Evolutionary conservation across 2,888 invertebrate species (phyloP).

Genomic region (Conus canariensis): DNA sequence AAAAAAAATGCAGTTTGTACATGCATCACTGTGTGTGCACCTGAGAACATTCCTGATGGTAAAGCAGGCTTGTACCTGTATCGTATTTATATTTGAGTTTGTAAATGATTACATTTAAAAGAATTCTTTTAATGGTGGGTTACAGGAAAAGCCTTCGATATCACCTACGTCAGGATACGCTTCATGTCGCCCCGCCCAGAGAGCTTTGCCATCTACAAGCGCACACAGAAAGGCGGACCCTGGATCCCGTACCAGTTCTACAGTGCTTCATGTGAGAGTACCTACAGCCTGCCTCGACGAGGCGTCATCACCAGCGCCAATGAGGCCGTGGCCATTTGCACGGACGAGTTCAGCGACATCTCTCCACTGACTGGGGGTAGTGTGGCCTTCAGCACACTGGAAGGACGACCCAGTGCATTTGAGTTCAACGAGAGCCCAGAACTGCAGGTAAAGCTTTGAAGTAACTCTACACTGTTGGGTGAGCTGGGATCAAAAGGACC

Average conservation of each 20-base stretch:
- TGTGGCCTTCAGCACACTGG: conserved; percentile 95
- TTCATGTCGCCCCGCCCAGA: conserved; percentile 98
- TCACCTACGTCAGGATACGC: conserved; percentile 95
- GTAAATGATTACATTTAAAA: no score
- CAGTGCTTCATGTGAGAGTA: conserved; percentile 94
- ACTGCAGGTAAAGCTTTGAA: conserved; percentile 86
- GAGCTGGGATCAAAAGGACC: no score
- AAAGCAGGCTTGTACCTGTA: no score
- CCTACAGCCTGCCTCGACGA: conserved; percentile 86
- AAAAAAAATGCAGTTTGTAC: no score
- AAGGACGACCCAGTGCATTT: conserved; percentile 95
- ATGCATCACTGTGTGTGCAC: no score
- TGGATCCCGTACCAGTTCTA: conserved; percentile 82
- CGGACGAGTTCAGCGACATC: conserved; percentile 98
- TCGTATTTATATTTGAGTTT: no score
- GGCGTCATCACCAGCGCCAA: conserved; percentile 85
- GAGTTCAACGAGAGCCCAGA: conserved; percentile 93
- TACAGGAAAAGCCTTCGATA: conserved; percentile 96
- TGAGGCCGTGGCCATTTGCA: conserved; percentile 96
- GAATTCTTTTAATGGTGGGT: not conserved
- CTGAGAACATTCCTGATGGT: no score
- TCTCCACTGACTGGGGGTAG: conserved; percentile 96
- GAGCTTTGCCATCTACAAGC: conserved; percentile 97
- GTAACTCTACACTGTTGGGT: no score
- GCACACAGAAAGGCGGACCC: conserved; percentile 84